phyloP scores from a whole-genome alignment of 2,113 vertebrate genomes.

The Hypomesus transpacificus region DNA sequence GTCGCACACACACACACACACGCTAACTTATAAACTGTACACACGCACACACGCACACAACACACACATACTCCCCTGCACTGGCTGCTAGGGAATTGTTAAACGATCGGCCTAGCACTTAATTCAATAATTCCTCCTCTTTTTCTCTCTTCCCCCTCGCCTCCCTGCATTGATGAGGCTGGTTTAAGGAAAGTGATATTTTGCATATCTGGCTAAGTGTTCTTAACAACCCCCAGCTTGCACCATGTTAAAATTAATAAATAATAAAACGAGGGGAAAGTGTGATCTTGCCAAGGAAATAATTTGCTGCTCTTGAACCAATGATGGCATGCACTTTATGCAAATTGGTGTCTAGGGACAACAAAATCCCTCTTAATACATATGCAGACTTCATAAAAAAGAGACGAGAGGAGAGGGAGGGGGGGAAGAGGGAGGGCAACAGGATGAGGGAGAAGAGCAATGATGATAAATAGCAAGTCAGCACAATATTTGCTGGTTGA shows the following conservation, averaged over 20 bases:
- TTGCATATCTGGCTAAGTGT: constrained; percentile 96
- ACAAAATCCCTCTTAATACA: constrained; percentile 98
- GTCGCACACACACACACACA: not conserved
- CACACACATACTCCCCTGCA: constrained; percentile 29
- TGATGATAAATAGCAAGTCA: constrained; percentile 81
- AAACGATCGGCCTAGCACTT: constrained; percentile 84
- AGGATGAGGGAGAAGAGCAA: constrained; percentile 54
- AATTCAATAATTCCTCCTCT: constrained; percentile 79
- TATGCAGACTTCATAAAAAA: constrained; percentile 94
- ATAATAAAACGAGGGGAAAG: constrained; percentile 74
- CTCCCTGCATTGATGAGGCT: constrained; percentile 81
- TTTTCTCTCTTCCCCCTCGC: constrained; percentile 46
- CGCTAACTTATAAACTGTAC: not conserved
- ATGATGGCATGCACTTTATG: constrained; percentile 99
- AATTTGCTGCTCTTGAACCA: constrained; percentile 98
- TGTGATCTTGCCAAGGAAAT: constrained; percentile 96
- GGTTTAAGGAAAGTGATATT: constrained; percentile 86
- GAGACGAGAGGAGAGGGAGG: constrained; percentile 68
- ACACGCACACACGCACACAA: not conserved
- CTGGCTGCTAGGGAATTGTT: constrained; percentile 76
- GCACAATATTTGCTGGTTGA: constrained; percentile 70
- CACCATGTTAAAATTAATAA: constrained; percentile 76
- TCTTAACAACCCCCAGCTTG: constrained; percentile 92
- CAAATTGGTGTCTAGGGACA: constrained; percentile 99
- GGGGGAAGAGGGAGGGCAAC: constrained; percentile 60